Conservation (phyloP, 2,888 invertebrate genomes). For the Papilio protenor region DNA sequence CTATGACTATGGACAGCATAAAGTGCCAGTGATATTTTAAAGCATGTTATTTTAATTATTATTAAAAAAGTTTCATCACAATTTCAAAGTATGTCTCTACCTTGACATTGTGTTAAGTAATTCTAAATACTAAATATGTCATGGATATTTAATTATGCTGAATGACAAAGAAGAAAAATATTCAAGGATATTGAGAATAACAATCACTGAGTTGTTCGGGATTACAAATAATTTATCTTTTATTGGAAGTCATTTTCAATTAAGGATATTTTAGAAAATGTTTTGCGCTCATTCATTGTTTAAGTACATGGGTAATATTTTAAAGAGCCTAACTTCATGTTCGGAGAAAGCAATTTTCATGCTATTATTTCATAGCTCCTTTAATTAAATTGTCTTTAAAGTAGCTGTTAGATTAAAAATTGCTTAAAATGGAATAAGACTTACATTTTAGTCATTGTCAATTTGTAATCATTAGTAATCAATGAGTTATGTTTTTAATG, state of each 20-base stretch:
- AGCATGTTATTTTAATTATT: neutral
- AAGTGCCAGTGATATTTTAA: conserved; percentile 37
- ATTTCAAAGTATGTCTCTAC: neutral
- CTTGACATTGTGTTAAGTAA: neutral
- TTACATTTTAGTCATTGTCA: neutral
- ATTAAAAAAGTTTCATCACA: neutral
- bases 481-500: conserved; percentile 32
- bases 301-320: neutral
- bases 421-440: neutral
- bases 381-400: neutral
- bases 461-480: conserved; percentile 2
- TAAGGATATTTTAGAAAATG: too few relatives aligned
- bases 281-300: neutral
- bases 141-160: neutral
- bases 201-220: neutral
- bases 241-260: too few relatives aligned
- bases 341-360: neutral
- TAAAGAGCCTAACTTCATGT: neutral
- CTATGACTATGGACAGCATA: conserved; percentile 34
- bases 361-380: neutral
- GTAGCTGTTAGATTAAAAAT: neutral
- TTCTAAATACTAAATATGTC: neutral
- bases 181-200: neutral
- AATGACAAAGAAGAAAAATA: neutral
- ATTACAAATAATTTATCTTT: neutral